Base-by-base conservation (phyloP, 2,113 vertebrate genomes). In the Pagrus major region DNA sequence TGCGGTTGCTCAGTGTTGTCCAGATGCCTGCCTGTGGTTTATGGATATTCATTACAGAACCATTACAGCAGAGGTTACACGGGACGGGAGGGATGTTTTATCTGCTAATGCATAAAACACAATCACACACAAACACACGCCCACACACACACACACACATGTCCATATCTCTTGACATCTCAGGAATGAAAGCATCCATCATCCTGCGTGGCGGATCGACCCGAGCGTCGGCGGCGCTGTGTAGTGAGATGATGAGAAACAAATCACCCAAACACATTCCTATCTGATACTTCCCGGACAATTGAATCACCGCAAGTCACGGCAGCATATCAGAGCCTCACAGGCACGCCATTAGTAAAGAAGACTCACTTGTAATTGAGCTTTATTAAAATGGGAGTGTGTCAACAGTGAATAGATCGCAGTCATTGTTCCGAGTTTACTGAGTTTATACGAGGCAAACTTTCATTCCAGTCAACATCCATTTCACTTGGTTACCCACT, bases 31-130 rank as follows among this genome's bases (percentile, higher is more conserved):
- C 6, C 79, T 86, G 87, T 89, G 85, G 86, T 92, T 91, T 88
- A 91, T 90, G 74, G 89, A 85, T 91, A 92, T 93, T 91, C 89
- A 93, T 92, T 92, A 90, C 84, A 87, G 74, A 85, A 75, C 83
- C 84, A 93, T 92, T 91, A 90, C 78, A 88, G 81, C 87, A 81
- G 89, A 91, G 89, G 88, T 92, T 88, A 91, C 88, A 90, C 25
- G 44, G 77, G 85, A 86, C 74, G 23, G 71, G 42, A 56, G 72
- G 70, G 64, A 84, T 79, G 76, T 86, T 90, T 88, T 89, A 87
- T 89, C 81, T 77, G 54, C 46, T 69, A 90, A 87, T 77, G 54
- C 82, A 86, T 86, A 90, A 90, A 91, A 86, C 70, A 86, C 80
- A 66, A 16, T 20, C 44, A 6, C 42, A 15, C 56, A 35, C 65